These are phyloP conservation scores for Lophotriccus pileatus DNA, from an alignment of 2,797 vertebrate species.

Conservation along the genomic window DNA sequence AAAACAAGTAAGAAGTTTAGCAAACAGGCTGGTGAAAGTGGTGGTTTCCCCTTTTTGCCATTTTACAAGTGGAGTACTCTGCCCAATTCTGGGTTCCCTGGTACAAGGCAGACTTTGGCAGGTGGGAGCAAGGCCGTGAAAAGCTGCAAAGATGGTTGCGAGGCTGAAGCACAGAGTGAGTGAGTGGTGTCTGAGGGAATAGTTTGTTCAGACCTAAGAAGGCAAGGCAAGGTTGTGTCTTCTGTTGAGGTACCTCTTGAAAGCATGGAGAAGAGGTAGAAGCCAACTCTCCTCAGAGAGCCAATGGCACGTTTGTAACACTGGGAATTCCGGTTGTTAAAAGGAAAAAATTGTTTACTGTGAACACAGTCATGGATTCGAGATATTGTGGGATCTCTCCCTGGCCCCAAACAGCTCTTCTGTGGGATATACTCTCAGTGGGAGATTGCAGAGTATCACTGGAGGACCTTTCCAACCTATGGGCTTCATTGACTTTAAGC, in stretches of 20 bases:
- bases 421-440: not conserved
- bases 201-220: not conserved
- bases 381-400: not conserved
- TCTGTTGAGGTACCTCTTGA: not conserved
- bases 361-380: not conserved
- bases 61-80: not conserved
- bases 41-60: not conserved
- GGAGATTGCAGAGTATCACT: not conserved
- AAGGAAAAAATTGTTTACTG: not conserved
- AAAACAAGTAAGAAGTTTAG: not conserved
- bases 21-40: not conserved
- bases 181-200: not conserved
- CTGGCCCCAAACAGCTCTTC: not conserved
- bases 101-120: not conserved
- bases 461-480: not conserved
- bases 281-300: not conserved
- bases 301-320: not conserved
- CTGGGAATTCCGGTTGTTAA: not conserved
- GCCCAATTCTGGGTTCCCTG: not conserved
- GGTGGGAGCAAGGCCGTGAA: not conserved
- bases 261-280: not conserved
- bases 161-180: not conserved
- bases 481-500: not conserved
- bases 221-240: not conserved
- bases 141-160: not conserved